phyloP scores from a whole-genome alignment of 2,113 vertebrate species.

The Trogon melanurus region DNA sequence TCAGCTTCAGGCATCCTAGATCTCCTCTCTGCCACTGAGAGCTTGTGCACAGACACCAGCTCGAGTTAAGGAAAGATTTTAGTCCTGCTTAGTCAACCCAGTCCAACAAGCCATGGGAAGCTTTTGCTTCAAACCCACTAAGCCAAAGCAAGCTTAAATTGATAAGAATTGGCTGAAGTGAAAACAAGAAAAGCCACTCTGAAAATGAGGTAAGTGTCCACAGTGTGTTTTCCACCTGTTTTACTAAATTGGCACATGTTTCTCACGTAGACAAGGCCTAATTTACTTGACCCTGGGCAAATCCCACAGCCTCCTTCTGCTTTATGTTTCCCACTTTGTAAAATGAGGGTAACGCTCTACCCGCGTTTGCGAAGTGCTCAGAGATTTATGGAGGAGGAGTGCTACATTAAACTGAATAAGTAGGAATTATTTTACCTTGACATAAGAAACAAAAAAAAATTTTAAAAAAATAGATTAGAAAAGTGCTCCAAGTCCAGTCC shows the following conservation, averaged over 20 bases:
- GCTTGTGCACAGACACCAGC: not conserved
- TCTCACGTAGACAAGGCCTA: not conserved
- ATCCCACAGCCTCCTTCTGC: not conserved
- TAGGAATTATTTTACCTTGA: not conserved
- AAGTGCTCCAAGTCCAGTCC: not conserved
- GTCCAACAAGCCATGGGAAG: not conserved
- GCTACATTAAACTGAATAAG: not conserved
- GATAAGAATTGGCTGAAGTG: fast-evolving
- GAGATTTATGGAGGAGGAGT: constrained; percentile 28
- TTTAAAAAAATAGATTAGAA: not conserved
- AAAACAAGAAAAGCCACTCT: not conserved
- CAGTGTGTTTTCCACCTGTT: constrained; percentile 32
- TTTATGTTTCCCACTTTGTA: not conserved
- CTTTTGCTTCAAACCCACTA: fast-evolving
- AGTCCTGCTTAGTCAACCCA: not conserved
- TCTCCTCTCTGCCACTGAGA: not conserved
- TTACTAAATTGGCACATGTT: not conserved
- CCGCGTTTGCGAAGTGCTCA: not conserved
- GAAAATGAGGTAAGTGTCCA: not conserved
- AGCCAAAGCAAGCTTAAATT: not conserved
- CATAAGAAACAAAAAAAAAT: not conserved
- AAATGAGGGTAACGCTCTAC: not conserved
- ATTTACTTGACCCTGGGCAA: not conserved
- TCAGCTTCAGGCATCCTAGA: not conserved
- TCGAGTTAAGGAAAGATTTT: not conserved